Conservation (phyloP, 2,888 invertebrate genomes). For the Polyploca ridens region DNA sequence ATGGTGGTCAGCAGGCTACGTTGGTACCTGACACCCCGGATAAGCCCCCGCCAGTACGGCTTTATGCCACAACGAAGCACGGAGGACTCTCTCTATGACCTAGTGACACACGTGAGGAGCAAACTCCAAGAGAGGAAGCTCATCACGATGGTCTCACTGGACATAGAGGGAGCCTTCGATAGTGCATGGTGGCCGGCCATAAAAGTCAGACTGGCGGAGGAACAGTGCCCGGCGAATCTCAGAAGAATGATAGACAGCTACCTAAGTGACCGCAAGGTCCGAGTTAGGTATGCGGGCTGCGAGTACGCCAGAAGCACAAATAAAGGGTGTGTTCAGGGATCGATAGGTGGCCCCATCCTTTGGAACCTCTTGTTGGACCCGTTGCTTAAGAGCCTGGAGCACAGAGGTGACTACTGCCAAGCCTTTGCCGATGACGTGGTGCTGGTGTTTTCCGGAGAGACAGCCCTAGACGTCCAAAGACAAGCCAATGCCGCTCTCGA, state of each 20-base stretch:
- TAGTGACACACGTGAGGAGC: neutral
- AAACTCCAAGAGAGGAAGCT: neutral
- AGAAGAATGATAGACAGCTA: neutral
- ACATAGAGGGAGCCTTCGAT: conserved; percentile 7
- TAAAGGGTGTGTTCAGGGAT: conserved; percentile 17
- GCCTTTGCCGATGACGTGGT: conserved; percentile 22
- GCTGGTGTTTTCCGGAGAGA: conserved; percentile 17
- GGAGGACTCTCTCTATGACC: no score
- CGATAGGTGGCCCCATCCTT: no score
- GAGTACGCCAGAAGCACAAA: neutral
- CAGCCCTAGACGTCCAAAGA: neutral
- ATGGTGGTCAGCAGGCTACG: neutral
- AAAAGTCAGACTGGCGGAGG: no score
- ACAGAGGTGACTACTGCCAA: neutral
- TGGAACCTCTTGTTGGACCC: no score
- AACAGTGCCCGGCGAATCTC: no score
- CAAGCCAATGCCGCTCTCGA: no score
- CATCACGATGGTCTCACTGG: neutral
- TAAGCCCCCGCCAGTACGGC: conserved; percentile 12
- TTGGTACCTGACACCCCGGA: neutral
- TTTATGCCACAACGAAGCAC: conserved; percentile 16
- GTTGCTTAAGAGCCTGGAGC: no score
- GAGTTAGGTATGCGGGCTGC: conserved; percentile 8
- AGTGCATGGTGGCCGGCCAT: conserved; percentile 3
- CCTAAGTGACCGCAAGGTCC: conserved; percentile 9